Evolutionary conservation across 1,140 invertebrate genomes (phyloP).

Genomic region (Nomia melanderi): DNA sequence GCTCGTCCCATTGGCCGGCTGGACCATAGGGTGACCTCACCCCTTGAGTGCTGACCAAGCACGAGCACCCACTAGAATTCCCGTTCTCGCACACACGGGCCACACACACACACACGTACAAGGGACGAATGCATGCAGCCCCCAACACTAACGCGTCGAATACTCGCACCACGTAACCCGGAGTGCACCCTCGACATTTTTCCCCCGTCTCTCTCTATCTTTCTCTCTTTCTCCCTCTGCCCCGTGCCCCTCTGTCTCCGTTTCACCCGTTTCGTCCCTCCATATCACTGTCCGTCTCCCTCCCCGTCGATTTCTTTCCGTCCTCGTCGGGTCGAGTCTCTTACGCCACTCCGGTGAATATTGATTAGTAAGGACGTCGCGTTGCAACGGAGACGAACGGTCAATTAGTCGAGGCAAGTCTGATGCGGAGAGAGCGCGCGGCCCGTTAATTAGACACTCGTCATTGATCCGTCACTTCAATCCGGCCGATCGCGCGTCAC

Average conservation of each 20-base stretch:
- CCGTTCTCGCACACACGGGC: conserved; percentile 9
- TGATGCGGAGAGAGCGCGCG: conserved; percentile 34
- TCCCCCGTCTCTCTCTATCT: conserved; percentile 15
- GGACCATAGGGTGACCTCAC: conserved; percentile 77
- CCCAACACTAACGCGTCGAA: conserved; percentile 23
- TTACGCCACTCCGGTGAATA: conserved; percentile 61
- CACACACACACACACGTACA: not conserved
- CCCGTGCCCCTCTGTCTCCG: not conserved
- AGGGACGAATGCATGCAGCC: not conserved
- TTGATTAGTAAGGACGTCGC: conserved; percentile 65
- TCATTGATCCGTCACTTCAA: conserved; percentile 60
- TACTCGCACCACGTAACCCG: conserved; percentile 19
- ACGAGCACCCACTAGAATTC: conserved; percentile 72
- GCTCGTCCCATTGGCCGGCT: conserved; percentile 75
- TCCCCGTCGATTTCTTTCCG: conserved; percentile 37
- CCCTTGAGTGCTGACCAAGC: conserved; percentile 80
- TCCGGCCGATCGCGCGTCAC: conserved; percentile 36
- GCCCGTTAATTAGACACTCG: conserved; percentile 63
- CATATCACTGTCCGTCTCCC: not conserved
- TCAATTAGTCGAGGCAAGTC: conserved; percentile 63
- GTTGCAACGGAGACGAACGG: conserved; percentile 60
- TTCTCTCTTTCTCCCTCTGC: not conserved
- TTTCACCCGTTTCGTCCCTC: conserved; percentile 10
- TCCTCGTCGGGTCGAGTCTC: conserved; percentile 36
- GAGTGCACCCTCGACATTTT: conserved; percentile 60